Base-by-base conservation (phyloP, 1,140 invertebrate genomes). In the Cydia splendana region DNA sequence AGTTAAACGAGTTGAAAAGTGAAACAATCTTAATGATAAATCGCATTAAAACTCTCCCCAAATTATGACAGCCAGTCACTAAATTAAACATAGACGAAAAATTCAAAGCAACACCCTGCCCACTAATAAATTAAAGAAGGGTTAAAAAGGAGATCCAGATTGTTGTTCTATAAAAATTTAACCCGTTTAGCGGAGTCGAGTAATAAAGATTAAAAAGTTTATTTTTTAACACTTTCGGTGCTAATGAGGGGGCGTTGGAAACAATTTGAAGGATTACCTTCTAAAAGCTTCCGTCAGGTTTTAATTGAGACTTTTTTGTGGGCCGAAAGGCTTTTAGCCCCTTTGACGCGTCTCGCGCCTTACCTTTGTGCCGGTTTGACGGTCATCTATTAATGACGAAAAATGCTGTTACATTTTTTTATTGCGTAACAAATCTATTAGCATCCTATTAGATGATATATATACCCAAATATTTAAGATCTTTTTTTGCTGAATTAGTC, bases 141-240 rank as follows among this genome's bases (percentile, higher is more conserved):
- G 89, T 89, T 88, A 87, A 87, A 92, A 88, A 88, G 85, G 83
- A 86, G 85, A 88, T 85, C 84, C 77, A 83, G 83, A 15, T 28
- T 75, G 85, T 87, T 88, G 86, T 88, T 83, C 86, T 87, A 88
- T 92, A 92, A 93, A 89, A 90, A 91, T 91, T 91, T 93, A 92
- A 93, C 88, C 87, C 91, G 89, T 92, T 93, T 93, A 93, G 87
- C 88, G 87, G 83, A 87, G 87, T 87, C 84, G 84, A 90, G 90
- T 92, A 91, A 93, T 93, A 93, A 93, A 93, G 90, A 93, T 93
- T 93, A 93, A 93, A 91, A 93, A 93, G 90, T 92, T 93, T 91
- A 91, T 90, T 91, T 92, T 92, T 93, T 93, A 93, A 93, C 91
- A 93, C 90, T 93, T 88, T 90, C 87, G 87, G 91, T 89, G 91